Percentiles rank a stretch among this genome's conserved stretches.
These are phyloP conservation scores for Arctocebus calabarensis DNA, from an alignment of 2,797 vertebrate species.

Conservation along the genomic window DNA sequence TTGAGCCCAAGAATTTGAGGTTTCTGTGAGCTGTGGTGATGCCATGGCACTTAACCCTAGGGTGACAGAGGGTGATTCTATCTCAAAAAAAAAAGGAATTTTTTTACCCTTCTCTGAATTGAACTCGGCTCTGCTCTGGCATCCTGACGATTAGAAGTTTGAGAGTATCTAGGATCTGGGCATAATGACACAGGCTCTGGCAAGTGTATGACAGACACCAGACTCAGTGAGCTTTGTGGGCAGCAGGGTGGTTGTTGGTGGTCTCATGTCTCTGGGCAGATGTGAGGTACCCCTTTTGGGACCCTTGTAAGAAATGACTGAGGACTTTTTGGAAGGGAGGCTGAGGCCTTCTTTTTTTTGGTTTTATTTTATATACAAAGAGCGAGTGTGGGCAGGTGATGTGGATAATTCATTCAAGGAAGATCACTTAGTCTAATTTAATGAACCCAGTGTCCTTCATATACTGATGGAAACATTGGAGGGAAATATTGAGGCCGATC, in stretches of 20 bases:
- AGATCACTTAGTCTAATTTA: no score
- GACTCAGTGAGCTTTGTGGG: not conserved
- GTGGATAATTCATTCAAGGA: no score
- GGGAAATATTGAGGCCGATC: no score
- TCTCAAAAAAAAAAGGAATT: no score
- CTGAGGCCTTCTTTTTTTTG: not conserved
- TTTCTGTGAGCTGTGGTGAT: no score
- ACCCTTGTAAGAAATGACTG: not conserved
- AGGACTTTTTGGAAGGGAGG: not conserved
- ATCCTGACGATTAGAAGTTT: not conserved
- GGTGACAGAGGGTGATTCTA: not conserved
- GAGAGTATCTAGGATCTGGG: not conserved
- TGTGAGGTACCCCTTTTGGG: not conserved
- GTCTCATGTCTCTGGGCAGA: not conserved
- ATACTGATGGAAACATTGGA: no score
- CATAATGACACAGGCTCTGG: not conserved
- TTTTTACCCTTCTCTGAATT: not conserved
- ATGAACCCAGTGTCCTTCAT: no score
- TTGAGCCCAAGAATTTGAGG: no score
- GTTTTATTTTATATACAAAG: no score
- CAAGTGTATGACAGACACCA: not conserved
- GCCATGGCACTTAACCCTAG: no score
- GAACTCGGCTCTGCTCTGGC: not conserved
- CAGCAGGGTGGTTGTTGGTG: not conserved
- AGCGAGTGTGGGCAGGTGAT: no score